Conservation (phyloP, 2,888 invertebrate genomes). For the Polydrusus pterygomalis region DNA sequence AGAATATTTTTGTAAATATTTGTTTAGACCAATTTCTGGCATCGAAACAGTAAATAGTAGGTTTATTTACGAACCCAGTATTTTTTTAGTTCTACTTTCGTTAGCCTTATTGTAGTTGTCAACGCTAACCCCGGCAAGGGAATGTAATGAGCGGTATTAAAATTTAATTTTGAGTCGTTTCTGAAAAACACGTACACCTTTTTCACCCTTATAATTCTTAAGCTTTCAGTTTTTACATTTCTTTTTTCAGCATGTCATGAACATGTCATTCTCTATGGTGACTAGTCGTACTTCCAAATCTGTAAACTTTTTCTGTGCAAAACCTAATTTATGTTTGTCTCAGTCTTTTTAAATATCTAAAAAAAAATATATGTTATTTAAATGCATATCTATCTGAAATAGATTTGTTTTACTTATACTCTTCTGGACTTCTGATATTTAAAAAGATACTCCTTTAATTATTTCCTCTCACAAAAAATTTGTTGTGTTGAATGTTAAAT, state of each 20-base stretch:
- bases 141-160: neutral
- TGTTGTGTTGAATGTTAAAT: conserved; percentile 27
- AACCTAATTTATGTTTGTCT: conserved; percentile 19
- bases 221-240: conserved; percentile 27
- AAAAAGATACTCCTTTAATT: conserved; percentile 6
- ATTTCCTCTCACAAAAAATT: conserved; percentile 14
- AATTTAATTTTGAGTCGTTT: conserved; percentile 11
- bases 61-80: too few relatives aligned
- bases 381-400: too few relatives aligned
- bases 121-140: neutral
- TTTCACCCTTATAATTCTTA: neutral
- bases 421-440: neutral
- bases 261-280: conserved; percentile 58
- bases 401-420: too few relatives aligned
- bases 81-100: neutral
- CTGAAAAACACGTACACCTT: neutral
- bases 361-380: neutral
- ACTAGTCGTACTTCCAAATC: conserved; percentile 64
- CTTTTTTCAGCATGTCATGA: conserved; percentile 60
- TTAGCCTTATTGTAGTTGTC: neutral
- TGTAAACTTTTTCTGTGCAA: conserved; percentile 55
- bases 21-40: too few relatives aligned
- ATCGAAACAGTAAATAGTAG: too few relatives aligned
- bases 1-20: too few relatives aligned
- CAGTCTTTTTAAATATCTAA: conserved; percentile 24